Percentiles rank a stretch among this genome's conserved stretches.
phyloP scores from a whole-genome alignment of 2,888 invertebrate species.

The Deroplatys truncata region DNA sequence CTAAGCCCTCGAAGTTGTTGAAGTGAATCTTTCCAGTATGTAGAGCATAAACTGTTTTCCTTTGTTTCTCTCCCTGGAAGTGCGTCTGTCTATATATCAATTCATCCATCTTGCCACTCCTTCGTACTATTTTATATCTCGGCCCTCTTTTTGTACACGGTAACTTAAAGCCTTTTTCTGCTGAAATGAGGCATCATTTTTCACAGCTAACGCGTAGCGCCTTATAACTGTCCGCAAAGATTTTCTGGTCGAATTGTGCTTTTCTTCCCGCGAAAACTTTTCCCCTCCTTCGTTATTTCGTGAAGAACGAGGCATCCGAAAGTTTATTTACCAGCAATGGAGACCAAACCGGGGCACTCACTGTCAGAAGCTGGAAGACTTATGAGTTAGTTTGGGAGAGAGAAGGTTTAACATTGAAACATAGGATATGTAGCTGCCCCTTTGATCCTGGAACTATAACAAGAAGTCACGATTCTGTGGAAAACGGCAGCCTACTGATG shows the following conservation, averaged over 20 bases:
- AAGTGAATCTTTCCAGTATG: too few species aligned
- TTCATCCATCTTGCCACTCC: not conserved
- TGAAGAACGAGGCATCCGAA: not conserved
- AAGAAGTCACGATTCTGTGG: not conserved
- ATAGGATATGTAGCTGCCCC: not conserved
- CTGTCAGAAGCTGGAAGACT: slow-evolving; percentile 5
- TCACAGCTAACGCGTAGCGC: slow-evolving; percentile 15
- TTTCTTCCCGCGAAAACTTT: not conserved
- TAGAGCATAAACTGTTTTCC: not conserved
- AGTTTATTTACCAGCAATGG: slow-evolving; percentile 9
- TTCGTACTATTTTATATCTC: not conserved
- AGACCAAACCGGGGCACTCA: not conserved
- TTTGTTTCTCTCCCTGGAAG: not conserved
- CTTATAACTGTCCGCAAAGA: slow-evolving; percentile 22
- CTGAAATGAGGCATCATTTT: slow-evolving; percentile 11
- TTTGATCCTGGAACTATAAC: not conserved
- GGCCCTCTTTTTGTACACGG: not conserved
- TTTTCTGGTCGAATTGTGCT: slow-evolving; percentile 14
- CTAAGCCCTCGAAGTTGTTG: too few species aligned
- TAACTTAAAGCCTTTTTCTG: not conserved
- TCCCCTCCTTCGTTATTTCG: not conserved
- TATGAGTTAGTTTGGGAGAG: not conserved
- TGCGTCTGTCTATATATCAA: not conserved
- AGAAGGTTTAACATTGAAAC: not conserved
- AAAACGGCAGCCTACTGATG: not conserved